Percentiles rank a stretch among this genome's conserved stretches.
Evolutionary conservation across 2,888 invertebrate genomes (phyloP).

Genomic region (Lomographa bimaculata): DNA sequence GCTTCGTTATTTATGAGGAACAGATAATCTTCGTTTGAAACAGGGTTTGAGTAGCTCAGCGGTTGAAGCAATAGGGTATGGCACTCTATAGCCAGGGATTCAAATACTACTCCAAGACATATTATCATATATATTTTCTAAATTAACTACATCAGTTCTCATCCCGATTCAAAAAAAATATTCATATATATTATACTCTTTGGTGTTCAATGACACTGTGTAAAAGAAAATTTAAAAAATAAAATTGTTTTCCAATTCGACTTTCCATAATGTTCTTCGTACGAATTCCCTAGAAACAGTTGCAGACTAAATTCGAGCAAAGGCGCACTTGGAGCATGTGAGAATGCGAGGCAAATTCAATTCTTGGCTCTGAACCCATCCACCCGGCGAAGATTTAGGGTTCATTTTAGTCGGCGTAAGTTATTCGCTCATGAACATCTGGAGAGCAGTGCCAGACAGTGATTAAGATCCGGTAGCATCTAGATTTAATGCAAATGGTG

Average conservation of each 20-base stretch:
- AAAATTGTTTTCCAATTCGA: slow-evolving; percentile 17
- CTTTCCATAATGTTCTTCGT: slow-evolving; percentile 17
- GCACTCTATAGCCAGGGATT: no score
- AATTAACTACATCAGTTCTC: no score
- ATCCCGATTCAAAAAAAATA: no score
- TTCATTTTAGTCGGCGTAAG: slow-evolving; percentile 72
- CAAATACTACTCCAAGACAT: no score
- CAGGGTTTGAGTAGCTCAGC: no score
- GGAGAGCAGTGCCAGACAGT: slow-evolving; percentile 42
- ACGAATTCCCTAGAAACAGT: slow-evolving; percentile 33
- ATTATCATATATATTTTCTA: no score
- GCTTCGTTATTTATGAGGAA: no score
- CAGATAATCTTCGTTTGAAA: no score
- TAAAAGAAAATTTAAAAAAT: slow-evolving; percentile 3
- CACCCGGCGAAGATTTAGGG: slow-evolving; percentile 70
- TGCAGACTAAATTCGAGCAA: slow-evolving; percentile 32
- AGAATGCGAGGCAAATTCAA: slow-evolving; percentile 66
- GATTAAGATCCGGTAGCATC: slow-evolving; percentile 12
- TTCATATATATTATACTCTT: no score
- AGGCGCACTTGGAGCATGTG: slow-evolving; percentile 31
- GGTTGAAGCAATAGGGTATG: no score
- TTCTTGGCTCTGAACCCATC: slow-evolving; percentile 70
- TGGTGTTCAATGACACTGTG: no score
- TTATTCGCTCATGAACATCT: slow-evolving; percentile 78
- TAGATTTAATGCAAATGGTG: no score